Evolutionary conservation across 2,797 vertebrate genomes (phyloP).

Genomic region (Triplophysa bombifrons): DNA sequence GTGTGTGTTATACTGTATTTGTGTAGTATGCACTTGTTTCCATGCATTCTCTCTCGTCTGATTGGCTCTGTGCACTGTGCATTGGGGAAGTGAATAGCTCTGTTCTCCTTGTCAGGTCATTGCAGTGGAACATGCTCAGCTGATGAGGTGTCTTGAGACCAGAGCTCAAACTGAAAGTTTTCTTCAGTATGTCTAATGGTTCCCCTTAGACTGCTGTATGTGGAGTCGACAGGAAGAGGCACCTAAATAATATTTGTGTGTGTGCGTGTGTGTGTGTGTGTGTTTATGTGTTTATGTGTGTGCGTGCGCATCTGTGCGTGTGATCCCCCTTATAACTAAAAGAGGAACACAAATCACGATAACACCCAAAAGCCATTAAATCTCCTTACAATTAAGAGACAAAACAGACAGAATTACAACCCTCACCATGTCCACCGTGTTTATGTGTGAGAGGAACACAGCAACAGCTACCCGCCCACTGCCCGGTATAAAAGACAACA

Average conservation of each 20-base stretch:
- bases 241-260: background rate
- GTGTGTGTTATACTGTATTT: background rate
- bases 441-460: background rate
- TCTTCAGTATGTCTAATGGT: constrained; percentile 17
- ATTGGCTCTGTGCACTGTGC: constrained; percentile 1
- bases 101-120: constrained; percentile 26
- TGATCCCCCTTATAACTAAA: background rate
- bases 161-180: constrained; percentile 18
- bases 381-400: background rate
- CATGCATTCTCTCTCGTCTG: constrained; percentile 21
- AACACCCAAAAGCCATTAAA: background rate
- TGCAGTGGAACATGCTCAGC: constrained; percentile 37
- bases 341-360: background rate
- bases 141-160: constrained; percentile 41
- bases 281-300: no score
- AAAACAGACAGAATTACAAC: constrained; percentile 34
- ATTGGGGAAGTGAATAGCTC: constrained; percentile 14
- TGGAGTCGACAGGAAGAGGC: background rate
- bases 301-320: no score
- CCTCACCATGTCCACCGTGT: constrained; percentile 54
- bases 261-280: no score
- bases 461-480: constrained; percentile 7
- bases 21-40: constrained; percentile 6
- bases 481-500: constrained; percentile 13
- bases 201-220: constrained; percentile 30